phyloP scores from a whole-genome alignment of 2,888 invertebrate genomes.

The Allacma fusca region DNA sequence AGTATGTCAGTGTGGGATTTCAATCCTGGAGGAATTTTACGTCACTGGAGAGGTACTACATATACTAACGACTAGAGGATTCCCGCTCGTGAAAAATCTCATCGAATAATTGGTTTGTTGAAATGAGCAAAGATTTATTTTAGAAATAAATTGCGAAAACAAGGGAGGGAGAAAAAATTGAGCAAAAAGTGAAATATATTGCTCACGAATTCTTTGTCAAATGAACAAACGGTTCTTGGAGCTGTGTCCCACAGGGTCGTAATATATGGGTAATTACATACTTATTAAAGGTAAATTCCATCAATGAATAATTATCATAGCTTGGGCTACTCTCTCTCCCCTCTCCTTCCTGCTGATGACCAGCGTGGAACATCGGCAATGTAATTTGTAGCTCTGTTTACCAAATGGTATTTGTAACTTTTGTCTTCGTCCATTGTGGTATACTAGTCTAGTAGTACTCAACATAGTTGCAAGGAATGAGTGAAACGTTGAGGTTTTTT shows the following conservation, averaged over 20 bases:
- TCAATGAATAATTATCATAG: neutral
- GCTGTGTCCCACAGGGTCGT: neutral
- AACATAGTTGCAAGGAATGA: too few relatives aligned
- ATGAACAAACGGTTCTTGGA: constrained; percentile 22
- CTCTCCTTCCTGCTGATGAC: constrained; percentile 3
- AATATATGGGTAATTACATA: constrained; percentile 1
- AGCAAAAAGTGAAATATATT: constrained; percentile 20
- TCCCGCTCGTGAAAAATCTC: constrained; percentile 18
- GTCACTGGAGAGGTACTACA: neutral
- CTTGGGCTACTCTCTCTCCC: neutral
- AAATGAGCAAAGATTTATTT: constrained; percentile 21
- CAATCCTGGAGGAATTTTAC: neutral
- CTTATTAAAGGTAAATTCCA: neutral
- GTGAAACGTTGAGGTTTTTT: neutral
- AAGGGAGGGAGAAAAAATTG: neutral
- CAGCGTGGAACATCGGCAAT: neutral
- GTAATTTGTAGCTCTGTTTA: too few relatives aligned
- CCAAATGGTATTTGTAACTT: too few relatives aligned
- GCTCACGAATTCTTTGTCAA: constrained; percentile 24
- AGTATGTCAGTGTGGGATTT: neutral
- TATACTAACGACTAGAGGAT: neutral
- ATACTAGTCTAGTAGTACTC: too few relatives aligned
- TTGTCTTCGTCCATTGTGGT: too few relatives aligned
- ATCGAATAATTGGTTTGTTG: constrained; percentile 3
- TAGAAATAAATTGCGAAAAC: constrained; percentile 16